Conservation (phyloP, 2,113 vertebrate species). For the Dasyurus viverrinus region DNA sequence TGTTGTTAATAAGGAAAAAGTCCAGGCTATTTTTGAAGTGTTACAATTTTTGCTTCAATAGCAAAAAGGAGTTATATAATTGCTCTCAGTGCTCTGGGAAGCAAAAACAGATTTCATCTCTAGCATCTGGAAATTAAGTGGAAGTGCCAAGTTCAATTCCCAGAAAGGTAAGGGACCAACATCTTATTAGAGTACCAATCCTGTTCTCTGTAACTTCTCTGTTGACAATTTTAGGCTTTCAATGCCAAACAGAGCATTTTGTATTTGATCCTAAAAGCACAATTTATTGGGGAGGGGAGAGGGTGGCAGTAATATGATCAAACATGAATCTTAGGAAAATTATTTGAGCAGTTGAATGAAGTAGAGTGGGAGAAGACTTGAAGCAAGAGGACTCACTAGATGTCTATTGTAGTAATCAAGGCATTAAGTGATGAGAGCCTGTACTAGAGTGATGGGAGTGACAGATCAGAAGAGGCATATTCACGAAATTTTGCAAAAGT, state of each 20-base stretch:
- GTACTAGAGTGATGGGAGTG: no score
- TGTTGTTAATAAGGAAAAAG: not conserved
- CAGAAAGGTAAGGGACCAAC: not conserved
- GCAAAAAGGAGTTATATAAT: not conserved
- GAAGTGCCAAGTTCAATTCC: not conserved
- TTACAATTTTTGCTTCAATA: not conserved
- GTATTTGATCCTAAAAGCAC: not conserved
- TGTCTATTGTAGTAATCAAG: no score
- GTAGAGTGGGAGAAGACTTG: no score
- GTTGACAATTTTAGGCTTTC: not conserved
- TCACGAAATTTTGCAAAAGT: no score
- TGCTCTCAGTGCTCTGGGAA: not conserved
- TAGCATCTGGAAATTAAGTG: conserved; percentile 10
- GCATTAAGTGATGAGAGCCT: no score
- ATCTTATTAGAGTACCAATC: not conserved
- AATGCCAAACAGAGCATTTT: not conserved
- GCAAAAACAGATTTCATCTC: not conserved
- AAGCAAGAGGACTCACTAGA: no score
- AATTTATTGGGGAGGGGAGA: no score
- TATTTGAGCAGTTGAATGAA: no score
- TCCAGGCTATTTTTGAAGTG: conserved; percentile 33
- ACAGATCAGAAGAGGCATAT: not conserved
- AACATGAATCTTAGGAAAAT: no score
- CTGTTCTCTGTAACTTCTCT: not conserved
- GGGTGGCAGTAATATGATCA: no score